These are phyloP conservation scores for Simalia tracyae DNA, from an alignment of 2,797 vertebrate genomes.

Conservation along the genomic window DNA sequence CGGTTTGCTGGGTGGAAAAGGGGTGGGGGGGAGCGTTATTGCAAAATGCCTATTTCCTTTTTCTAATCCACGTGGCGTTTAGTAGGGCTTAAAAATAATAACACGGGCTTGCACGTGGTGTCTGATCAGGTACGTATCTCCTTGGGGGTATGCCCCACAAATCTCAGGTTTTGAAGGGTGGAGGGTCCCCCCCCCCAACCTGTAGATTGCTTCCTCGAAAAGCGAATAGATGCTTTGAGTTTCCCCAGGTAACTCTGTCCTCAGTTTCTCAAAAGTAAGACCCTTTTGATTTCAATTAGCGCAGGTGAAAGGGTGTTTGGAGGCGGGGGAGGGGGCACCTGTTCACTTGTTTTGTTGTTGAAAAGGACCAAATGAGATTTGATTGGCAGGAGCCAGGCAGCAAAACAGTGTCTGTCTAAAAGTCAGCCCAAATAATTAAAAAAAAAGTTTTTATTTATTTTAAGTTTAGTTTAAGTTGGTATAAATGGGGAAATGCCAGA, in stretches of 20 bases:
- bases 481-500: slow-evolving; percentile 60
- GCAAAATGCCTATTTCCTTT: slow-evolving; percentile 25
- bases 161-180: neutral
- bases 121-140: neutral
- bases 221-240: neutral
- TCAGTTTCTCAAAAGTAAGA: neutral
- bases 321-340: too few species aligned
- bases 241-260: neutral
- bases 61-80: slow-evolving; percentile 11
- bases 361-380: neutral
- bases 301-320: slow-evolving; percentile 36
- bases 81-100: neutral
- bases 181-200: neutral
- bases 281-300: too few species aligned
- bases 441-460: neutral
- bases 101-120: neutral
- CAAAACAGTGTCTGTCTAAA: slow-evolving; percentile 50
- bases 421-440: slow-evolving; percentile 33
- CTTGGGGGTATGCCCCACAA: neutral
- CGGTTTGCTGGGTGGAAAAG: slow-evolving; percentile 16
- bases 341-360: neutral
- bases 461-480: slow-evolving; percentile 38
- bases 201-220: neutral
- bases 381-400: slow-evolving; percentile 25
- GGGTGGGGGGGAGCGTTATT: slow-evolving; percentile 7